Conservation (phyloP, 2,113 vertebrate species). For the Glaucomys volans region DNA sequence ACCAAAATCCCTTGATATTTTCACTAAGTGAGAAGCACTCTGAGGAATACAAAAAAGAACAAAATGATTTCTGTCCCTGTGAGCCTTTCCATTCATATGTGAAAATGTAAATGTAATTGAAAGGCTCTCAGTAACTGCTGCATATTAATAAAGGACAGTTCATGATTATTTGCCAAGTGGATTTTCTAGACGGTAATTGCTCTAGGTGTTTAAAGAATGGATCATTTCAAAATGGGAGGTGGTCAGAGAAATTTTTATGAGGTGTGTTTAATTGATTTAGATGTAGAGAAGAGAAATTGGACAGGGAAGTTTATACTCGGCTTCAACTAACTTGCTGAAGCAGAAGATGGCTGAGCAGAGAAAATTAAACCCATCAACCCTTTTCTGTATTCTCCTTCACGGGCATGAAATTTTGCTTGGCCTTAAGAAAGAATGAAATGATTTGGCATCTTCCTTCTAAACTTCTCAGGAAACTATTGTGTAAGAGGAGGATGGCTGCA, state of each 20-base stretch:
- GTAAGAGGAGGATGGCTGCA: neutral
- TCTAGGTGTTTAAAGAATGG: neutral
- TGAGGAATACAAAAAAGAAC: neutral
- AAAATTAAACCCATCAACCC: neutral
- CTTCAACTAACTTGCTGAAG: neutral
- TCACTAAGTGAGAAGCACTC: neutral
- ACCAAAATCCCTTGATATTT: neutral
- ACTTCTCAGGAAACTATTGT: neutral
- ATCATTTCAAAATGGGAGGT: neutral
- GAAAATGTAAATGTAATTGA: constrained; percentile 7
- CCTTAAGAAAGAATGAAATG: constrained; percentile 2
- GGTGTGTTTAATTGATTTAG: neutral
- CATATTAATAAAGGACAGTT: neutral
- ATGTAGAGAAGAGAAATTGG: neutral
- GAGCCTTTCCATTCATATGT: neutral
- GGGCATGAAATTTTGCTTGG: neutral
- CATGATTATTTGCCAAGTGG: neutral
- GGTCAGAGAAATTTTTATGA: neutral
- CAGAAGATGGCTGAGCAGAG: neutral
- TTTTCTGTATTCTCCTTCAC: neutral
- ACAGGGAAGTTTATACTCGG: neutral
- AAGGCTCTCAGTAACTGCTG: neutral
- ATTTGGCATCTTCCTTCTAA: neutral
- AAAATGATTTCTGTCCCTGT: neutral
- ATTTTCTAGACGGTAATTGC: neutral